Evolutionary conservation across 2,797 vertebrate species (phyloP).

Genomic region (Lemur catta): DNA sequence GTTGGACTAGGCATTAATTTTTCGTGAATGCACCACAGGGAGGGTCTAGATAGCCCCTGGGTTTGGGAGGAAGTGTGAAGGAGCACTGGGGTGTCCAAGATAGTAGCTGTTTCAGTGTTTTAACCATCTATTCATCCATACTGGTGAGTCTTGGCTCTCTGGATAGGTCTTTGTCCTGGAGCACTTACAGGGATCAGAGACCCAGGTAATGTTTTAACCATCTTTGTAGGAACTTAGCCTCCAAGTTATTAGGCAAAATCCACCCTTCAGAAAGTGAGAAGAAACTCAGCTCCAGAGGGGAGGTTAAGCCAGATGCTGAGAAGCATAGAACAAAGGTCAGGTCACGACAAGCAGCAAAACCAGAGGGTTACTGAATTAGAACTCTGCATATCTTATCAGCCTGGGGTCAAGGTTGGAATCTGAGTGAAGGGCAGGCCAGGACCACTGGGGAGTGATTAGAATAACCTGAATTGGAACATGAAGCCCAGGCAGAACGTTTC

Average conservation of each 20-base stretch:
- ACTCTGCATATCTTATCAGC: background rate
- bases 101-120: background rate
- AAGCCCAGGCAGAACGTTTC: background rate
- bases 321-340: background rate
- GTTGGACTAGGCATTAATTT: background rate
- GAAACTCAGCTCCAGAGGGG: background rate
- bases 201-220: background rate
- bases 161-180: background rate
- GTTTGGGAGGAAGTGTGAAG: background rate
- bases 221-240: background rate
- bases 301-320: background rate
- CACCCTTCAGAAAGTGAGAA: slow-evolving; percentile 1
- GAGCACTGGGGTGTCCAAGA: background rate
- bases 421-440: background rate
- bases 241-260: background rate
- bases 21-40: background rate
- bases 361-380: background rate
- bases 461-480: background rate
- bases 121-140: background rate
- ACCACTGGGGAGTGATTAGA: background rate
- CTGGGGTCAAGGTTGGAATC: background rate
- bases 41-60: background rate
- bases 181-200: background rate
- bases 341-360: background rate
- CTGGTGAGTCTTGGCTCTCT: background rate